phyloP scores from a whole-genome alignment of 2,113 vertebrate genomes.

The Ptilonorhynchus violaceus region DNA sequence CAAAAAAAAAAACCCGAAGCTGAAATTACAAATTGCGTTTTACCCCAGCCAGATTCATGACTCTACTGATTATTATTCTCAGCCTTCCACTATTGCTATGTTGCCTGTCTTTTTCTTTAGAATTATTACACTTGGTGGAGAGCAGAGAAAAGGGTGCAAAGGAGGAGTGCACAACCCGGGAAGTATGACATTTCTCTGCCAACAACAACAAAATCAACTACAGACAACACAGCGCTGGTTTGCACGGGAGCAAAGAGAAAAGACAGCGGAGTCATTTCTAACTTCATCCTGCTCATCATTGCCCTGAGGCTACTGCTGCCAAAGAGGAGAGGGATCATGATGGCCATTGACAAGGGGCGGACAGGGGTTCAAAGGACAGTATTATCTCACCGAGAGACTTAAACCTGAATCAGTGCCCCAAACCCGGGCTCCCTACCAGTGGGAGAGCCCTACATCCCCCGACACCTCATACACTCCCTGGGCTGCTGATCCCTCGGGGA shows the following conservation, averaged over 20 bases:
- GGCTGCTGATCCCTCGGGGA: constrained; percentile 38
- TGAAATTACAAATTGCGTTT: constrained; percentile 71
- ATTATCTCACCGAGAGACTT: constrained; percentile 22
- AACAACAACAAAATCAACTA: constrained; percentile 71
- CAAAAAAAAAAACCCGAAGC: constrained; percentile 66
- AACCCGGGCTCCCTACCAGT: background rate
- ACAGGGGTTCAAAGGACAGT: background rate
- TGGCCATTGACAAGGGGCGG: constrained; percentile 33
- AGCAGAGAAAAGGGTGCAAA: constrained; percentile 74
- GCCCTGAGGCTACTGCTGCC: constrained; percentile 66
- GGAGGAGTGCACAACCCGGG: constrained; percentile 57
- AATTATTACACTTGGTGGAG: constrained; percentile 72
- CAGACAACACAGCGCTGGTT: constrained; percentile 80
- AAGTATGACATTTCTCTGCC: constrained; percentile 73
- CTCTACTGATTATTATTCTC: constrained; percentile 75
- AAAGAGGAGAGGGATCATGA: constrained; percentile 74
- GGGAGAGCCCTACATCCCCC: constrained; percentile 39
- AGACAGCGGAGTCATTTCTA: constrained; percentile 81
- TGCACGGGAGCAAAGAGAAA: constrained; percentile 83
- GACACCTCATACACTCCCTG: background rate
- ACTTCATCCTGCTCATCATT: constrained; percentile 70
- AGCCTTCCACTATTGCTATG: constrained; percentile 83
- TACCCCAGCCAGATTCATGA: constrained; percentile 77
- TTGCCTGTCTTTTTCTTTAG: constrained; percentile 65
- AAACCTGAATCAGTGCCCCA: constrained; percentile 1